Conservation (phyloP, 2,888 invertebrate species). For the Macrostomum cliftonense region DNA sequence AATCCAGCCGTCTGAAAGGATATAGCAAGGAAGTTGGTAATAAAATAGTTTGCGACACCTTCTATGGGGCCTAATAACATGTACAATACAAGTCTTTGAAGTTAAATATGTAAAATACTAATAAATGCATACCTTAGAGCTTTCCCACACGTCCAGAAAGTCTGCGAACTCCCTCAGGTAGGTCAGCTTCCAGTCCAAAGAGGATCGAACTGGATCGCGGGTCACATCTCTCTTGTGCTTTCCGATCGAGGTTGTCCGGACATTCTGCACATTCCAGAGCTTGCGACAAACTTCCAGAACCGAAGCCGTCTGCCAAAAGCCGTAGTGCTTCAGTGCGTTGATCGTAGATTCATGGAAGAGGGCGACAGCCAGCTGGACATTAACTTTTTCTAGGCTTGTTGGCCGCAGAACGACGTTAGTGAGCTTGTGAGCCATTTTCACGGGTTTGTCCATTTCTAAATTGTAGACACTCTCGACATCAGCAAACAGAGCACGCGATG, state of each 20-base stretch:
- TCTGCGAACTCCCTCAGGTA: conserved; percentile 2
- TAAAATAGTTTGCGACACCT: too few species aligned
- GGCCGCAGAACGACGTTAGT: neutral
- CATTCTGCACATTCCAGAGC: conserved; percentile 3
- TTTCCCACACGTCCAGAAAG: neutral
- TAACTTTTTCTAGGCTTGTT: neutral
- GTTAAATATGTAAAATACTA: too few species aligned
- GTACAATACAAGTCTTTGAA: too few species aligned
- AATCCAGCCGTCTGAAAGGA: too few species aligned
- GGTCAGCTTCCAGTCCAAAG: conserved; percentile 1
- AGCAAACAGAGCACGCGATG: neutral
- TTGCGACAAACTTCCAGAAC: neutral
- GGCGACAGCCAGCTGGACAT: neutral
- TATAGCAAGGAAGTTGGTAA: too few species aligned
- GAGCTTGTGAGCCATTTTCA: neutral
- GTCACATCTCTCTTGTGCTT: conserved; percentile 3
- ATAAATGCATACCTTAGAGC: too few species aligned
- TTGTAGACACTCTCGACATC: neutral
- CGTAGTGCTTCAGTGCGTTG: conserved; percentile 2
- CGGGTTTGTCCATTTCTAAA: neutral
- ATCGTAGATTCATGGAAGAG: conserved; percentile 2
- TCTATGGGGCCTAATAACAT: too few species aligned
- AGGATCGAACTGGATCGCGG: conserved; percentile 1
- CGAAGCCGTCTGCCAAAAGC: neutral
- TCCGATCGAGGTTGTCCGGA: neutral